Percentiles rank a stretch among this genome's conserved stretches.
These are phyloP conservation scores for Acromyrmex heyeri DNA, from an alignment of 1,140 invertebrate genomes.

Conservation along the genomic window DNA sequence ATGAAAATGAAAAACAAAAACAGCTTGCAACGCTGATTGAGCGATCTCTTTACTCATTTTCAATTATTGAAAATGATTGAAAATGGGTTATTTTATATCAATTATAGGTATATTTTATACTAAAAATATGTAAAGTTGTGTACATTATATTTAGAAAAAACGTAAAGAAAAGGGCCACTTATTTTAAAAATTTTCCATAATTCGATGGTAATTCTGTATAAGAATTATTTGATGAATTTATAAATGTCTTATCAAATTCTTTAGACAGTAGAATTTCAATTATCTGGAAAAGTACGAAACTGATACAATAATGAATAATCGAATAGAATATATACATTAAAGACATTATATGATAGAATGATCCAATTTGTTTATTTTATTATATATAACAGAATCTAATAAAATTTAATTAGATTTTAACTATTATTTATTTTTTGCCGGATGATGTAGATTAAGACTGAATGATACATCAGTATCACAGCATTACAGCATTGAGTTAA, in stretches of 20 bases:
- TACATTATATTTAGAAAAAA: neutral
- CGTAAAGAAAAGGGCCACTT: neutral
- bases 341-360: neutral
- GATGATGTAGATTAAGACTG: neutral
- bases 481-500: neutral
- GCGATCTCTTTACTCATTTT: neutral
- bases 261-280: neutral
- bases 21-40: neutral
- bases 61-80: neutral
- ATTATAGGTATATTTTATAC: neutral
- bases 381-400: neutral
- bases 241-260: neutral
- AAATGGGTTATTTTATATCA: neutral
- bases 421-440: neutral
- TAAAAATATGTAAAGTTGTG: neutral
- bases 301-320: neutral
- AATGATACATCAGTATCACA: neutral
- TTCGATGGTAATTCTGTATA: neutral
- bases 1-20: neutral
- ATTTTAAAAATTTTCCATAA: neutral
- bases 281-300: neutral
- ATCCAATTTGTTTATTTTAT: slow-evolving; percentile 8
- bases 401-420: slow-evolving; percentile 10
- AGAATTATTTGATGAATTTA: neutral
- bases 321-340: neutral